Conservation (phyloP, 2,797 vertebrate genomes). For the Gymnodraco acuticeps region DNA sequence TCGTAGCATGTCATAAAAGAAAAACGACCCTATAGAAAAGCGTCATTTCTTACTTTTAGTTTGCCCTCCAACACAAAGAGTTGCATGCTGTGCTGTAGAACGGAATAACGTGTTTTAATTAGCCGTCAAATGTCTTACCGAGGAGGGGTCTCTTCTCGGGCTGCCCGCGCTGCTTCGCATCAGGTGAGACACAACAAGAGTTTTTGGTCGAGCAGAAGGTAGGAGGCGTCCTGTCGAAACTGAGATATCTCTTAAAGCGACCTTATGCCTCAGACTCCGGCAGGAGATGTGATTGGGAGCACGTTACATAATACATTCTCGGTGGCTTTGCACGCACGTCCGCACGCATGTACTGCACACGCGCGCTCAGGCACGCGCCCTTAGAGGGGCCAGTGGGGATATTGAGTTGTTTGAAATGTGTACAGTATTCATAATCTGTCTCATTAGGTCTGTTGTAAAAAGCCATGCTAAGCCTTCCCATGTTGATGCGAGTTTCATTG, state of each 20-base stretch:
- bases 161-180: constrained; percentile 31
- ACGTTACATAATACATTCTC: constrained; percentile 77
- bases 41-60: constrained; percentile 18
- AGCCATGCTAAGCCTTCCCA: neutral
- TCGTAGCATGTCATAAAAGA: neutral
- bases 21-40: neutral
- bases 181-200: constrained; percentile 64
- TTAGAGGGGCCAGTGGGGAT: constrained; percentile 20
- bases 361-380: constrained; percentile 23
- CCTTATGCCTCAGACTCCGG: constrained; percentile 59
- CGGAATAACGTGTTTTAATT: neutral
- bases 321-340: constrained; percentile 38
- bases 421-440: constrained; percentile 9
- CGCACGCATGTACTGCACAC: neutral
- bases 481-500: constrained; percentile 17
- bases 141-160: constrained; percentile 11
- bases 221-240: constrained; percentile 57
- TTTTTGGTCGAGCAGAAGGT: constrained; percentile 38
- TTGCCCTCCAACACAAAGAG: neutral
- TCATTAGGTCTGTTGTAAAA: constrained; percentile 9
- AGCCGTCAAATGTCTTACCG: constrained; percentile 58
- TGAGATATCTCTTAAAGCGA: constrained; percentile 66
- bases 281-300: constrained; percentile 70
- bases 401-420: constrained; percentile 41
- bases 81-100: neutral